Percentiles rank a stretch among this genome's conserved stretches.
Conservation (phyloP, 2,797 vertebrate species). For the Rhodeus uyekii region DNA sequence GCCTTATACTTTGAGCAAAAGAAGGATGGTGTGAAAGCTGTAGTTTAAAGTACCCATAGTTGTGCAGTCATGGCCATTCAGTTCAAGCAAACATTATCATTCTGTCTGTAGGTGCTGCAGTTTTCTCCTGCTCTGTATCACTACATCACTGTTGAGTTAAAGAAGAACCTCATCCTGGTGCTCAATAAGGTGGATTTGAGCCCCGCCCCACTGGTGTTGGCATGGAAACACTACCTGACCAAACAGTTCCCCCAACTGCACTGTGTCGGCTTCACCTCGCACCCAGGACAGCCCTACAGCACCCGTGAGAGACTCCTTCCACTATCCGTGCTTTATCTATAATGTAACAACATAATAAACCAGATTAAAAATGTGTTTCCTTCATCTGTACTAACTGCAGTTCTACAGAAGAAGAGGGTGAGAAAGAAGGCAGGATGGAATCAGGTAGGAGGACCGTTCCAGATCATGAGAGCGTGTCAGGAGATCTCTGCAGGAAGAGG, state of each 20-base stretch:
- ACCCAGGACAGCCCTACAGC: slow-evolving; percentile 81
- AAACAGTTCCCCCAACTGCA: slow-evolving; percentile 83
- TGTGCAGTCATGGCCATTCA: not conserved
- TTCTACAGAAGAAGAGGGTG: slow-evolving; percentile 86
- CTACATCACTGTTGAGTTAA: slow-evolving; percentile 83
- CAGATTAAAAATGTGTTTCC: not conserved
- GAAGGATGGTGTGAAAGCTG: not conserved
- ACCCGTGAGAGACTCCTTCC: slow-evolving; percentile 67
- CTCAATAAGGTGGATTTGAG: slow-evolving; percentile 91
- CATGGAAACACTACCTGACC: slow-evolving; percentile 91
- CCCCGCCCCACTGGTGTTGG: slow-evolving; percentile 82
- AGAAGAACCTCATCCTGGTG: slow-evolving; percentile 85
- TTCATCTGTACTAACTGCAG: slow-evolving; percentile 61
- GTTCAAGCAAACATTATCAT: not conserved
- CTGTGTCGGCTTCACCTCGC: slow-evolving; percentile 88
- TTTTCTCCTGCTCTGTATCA: slow-evolving; percentile 87
- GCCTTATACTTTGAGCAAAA: not conserved
- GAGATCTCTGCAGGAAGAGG: slow-evolving; percentile 86
- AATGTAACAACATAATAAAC: not conserved
- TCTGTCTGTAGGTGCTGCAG: slow-evolving; percentile 81
- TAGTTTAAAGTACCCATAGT: too few relatives aligned
- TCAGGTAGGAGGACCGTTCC: slow-evolving; percentile 81
- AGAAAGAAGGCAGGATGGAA: slow-evolving; percentile 80
- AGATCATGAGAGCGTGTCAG: slow-evolving; percentile 86
- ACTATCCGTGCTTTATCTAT: not conserved